These are phyloP conservation scores for Scomberomorus guttatus DNA, from an alignment of 2,797 vertebrate genomes.

Conservation along the genomic window DNA sequence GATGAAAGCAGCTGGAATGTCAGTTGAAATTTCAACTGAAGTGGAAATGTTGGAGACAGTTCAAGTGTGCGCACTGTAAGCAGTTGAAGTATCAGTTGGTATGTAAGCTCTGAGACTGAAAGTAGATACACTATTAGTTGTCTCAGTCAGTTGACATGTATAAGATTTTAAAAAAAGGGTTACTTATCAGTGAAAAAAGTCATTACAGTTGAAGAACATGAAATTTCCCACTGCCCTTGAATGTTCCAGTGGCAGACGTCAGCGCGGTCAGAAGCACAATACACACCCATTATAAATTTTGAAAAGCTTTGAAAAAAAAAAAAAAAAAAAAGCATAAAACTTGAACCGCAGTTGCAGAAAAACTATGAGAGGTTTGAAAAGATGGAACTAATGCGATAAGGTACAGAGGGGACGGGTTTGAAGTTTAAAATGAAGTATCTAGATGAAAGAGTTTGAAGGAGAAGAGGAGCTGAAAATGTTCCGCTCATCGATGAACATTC, in stretches of 20 bases:
- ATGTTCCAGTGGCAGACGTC: not conserved
- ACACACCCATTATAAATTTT: not conserved
- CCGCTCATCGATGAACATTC: not conserved
- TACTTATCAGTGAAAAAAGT: not conserved
- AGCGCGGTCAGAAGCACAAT: constrained; percentile 5
- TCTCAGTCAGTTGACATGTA: not conserved
- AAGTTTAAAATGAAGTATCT: not conserved
- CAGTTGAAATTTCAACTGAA: not conserved
- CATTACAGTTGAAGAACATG: not conserved
- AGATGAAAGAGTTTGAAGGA: not conserved
- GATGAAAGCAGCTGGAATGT: not conserved
- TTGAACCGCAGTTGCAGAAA: constrained; percentile 11
- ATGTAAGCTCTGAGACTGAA: not conserved
- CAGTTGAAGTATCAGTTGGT: not conserved
- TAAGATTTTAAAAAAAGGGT: constrained; percentile 1
- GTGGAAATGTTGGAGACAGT: not conserved
- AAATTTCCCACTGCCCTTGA: constrained; percentile 3
- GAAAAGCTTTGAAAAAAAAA: constrained; percentile 8
- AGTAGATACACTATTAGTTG: not conserved
- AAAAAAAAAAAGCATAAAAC: constrained; percentile 17
- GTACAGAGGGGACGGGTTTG: not conserved
- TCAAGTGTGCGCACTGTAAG: not conserved
- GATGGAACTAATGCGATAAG: not conserved
- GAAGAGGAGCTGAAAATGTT: not conserved
- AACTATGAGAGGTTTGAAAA: constrained; percentile 5